Evolutionary conservation across 2,113 vertebrate species (phyloP).

Genomic region (Hypomesus transpacificus): DNA sequence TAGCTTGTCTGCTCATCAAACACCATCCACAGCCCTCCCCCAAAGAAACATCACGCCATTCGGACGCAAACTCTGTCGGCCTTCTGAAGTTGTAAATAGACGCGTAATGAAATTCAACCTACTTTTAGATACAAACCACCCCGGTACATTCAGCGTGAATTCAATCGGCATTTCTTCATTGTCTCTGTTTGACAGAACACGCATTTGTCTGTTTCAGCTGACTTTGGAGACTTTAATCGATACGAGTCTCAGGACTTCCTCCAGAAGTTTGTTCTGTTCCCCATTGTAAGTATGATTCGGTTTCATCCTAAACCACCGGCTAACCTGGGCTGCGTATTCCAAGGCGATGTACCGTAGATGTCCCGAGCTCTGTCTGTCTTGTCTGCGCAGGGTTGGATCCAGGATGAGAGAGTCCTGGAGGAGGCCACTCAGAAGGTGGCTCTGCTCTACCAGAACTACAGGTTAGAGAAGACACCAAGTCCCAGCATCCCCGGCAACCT

Average conservation of each 20-base stretch:
- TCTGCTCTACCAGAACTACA: constrained; percentile 88
- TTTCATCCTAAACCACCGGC: too few relatives aligned
- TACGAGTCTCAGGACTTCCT: constrained; percentile 98
- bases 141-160: neutral
- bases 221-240: constrained; percentile 95
- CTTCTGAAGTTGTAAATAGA: constrained; percentile 22
- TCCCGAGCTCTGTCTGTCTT: neutral
- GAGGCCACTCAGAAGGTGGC: constrained; percentile 97
- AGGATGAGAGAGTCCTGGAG: constrained; percentile 93
- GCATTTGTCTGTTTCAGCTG: constrained; percentile 70
- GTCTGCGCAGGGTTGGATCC: constrained; percentile 84
- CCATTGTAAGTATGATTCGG: constrained; percentile 80
- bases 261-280: constrained; percentile 93
- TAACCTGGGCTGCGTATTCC: neutral
- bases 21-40: constrained; percentile 1
- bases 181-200: constrained; percentile 24
- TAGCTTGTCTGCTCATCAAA: constrained; percentile 36
- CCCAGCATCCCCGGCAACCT: neutral
- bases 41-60: constrained; percentile 31
- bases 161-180: neutral
- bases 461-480: constrained; percentile 65
- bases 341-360: constrained; percentile 2
- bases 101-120: neutral
- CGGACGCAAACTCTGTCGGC: constrained; percentile 23
- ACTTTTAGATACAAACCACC: neutral